Evolutionary conservation across 2,888 invertebrate species (phyloP), one percentile per base, ranked within the genome.

Genomic region (Platycheirus rosarum): DNA sequence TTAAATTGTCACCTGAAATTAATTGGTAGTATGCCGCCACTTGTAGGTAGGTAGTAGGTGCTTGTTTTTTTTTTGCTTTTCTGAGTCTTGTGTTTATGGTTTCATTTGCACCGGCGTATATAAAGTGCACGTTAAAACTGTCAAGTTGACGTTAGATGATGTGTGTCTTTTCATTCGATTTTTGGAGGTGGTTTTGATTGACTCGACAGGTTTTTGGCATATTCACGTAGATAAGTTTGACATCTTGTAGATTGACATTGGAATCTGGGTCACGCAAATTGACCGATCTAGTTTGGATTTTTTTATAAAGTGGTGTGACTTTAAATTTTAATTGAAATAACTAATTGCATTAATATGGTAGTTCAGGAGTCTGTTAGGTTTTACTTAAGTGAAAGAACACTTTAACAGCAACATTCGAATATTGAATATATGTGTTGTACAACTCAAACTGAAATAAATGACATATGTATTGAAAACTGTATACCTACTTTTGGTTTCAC

Each of bases 1-100:
- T 88, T 88, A 89, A 86, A 88, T 89, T 88, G 88, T 88, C 88
- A 89, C 88, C 86, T 87, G 87, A 88, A 88, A 88, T 88, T 89
- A 89, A 88, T 89, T 88, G 87, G 77, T 63, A 66, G 77, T 77
- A 63, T 57, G 63, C 76, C 75, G 74, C 57, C 80, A 60, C 29
- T 44, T 60, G 8, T 44, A 32, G 16, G 11, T 42, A 35, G 7
- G 55, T 55, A 53, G 26, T 26, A 26, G 26, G 60, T 46, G 37
- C 49, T 42, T 57, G 32, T 40, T 37, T 55, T 48, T 55, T 62
- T 13, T 26, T 35, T 57, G 20, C 55, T 55, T 35, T 55, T 65
- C 14, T 49, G 2, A 35, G 9, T 23, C n/a, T 46, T 53, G 55
- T 74, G 62, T 63, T 48, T 55, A 49, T 69, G 57, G 20, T 60